These are phyloP conservation scores for Pipra filicauda DNA, from an alignment of 2,113 vertebrate species.

Conservation along the genomic window DNA sequence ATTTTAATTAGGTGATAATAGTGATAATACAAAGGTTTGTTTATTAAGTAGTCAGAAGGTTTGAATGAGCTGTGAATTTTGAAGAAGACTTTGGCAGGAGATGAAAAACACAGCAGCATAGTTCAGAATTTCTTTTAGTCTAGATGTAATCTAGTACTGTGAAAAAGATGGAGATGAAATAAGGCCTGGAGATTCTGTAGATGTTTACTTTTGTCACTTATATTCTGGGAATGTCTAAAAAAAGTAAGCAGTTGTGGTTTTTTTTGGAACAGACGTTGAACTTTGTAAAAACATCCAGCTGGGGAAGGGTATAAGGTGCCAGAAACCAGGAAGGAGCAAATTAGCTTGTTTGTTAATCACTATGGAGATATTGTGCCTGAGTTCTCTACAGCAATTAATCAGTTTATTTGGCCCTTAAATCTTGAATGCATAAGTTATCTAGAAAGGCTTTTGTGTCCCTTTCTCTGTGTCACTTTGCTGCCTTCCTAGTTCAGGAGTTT, in stretches of 20 bases:
- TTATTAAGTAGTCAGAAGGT: conserved; percentile 72
- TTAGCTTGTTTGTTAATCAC: background rate
- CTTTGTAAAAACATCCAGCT: background rate
- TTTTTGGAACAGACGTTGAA: background rate
- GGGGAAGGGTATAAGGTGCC: background rate
- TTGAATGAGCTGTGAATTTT: conserved; percentile 70
- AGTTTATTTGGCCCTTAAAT: background rate
- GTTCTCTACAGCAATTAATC: background rate
- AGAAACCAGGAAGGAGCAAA: background rate
- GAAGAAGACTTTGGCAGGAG: conserved; percentile 52
- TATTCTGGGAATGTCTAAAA: background rate
- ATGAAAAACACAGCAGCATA: background rate
- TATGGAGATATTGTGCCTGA: background rate
- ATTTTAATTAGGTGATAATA: conserved; percentile 74
- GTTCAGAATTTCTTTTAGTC: background rate
- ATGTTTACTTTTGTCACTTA: background rate
- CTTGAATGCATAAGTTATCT: background rate
- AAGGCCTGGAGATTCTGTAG: background rate
- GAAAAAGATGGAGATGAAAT: background rate
- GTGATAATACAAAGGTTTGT: conserved; percentile 67
- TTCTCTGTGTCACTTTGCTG: background rate
- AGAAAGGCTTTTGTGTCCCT: background rate
- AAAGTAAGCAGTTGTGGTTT: background rate
- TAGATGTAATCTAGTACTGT: background rate
- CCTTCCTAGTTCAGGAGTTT: background rate